Evolutionary conservation across 2,797 vertebrate genomes (phyloP).

Genomic region (Sebastes wilsoni): DNA sequence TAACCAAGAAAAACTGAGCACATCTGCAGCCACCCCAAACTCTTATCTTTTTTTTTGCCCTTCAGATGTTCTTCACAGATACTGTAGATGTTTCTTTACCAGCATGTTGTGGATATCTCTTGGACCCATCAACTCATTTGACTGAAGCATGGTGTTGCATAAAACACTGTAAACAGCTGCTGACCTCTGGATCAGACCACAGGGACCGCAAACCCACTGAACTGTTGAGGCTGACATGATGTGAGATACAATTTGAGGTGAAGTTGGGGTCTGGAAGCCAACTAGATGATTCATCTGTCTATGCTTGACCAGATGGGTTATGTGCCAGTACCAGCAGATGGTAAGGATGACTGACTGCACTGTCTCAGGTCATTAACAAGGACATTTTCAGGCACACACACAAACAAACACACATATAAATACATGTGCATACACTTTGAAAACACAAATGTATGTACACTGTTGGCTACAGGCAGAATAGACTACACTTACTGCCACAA

Average conservation of each 20-base stretch:
- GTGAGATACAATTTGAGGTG: constrained; percentile 49
- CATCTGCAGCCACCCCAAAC: neutral
- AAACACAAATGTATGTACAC: constrained; percentile 14
- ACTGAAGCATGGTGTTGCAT: neutral
- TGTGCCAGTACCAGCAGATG: constrained; percentile 69
- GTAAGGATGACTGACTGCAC: constrained; percentile 68
- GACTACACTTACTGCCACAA: neutral
- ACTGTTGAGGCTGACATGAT: constrained; percentile 49
- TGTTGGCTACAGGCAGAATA: neutral
- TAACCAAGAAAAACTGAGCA: neutral
- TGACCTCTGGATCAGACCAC: constrained; percentile 35
- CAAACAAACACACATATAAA: constrained; percentile 17
- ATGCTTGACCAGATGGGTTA: constrained; percentile 73
- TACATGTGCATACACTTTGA: constrained; percentile 10
- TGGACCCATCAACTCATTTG: neutral
- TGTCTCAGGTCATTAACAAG: constrained; percentile 63
- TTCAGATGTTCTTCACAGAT: neutral
- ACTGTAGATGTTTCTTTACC: neutral
- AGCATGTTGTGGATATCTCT: neutral
- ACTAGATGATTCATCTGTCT: constrained; percentile 70
- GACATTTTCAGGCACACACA: constrained; percentile 49
- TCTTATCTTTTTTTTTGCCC: neutral
- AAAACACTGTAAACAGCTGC: constrained; percentile 42
- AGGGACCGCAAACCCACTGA: constrained; percentile 24
- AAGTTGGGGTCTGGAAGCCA: constrained; percentile 63